Percentiles rank a stretch among this genome's conserved stretches.
These are phyloP conservation scores for Smutsia gigantea DNA, from an alignment of 2,797 vertebrate species.

Conservation along the genomic window DNA sequence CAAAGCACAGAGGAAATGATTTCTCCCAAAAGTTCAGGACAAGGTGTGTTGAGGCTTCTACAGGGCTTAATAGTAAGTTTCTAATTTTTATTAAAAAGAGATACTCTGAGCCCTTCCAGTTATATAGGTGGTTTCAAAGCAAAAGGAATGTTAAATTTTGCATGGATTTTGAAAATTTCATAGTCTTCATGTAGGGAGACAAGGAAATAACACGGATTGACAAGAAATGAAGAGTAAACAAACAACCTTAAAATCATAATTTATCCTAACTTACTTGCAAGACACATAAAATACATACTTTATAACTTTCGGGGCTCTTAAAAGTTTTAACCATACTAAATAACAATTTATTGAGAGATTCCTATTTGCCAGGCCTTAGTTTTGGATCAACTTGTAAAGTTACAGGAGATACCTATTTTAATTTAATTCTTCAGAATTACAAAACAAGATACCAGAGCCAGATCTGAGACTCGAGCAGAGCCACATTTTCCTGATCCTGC, in stretches of 20 bases:
- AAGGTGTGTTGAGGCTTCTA: neutral
- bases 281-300: neutral
- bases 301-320: neutral
- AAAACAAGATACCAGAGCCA: neutral
- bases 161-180: neutral
- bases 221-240: constrained; percentile 1
- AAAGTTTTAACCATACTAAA: neutral
- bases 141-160: neutral
- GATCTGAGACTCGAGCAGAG: neutral
- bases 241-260: neutral
- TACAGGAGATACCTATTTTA: neutral
- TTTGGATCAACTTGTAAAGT: neutral
- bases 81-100: constrained; percentile 47
- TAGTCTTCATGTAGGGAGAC: neutral
- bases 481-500: neutral
- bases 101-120: neutral
- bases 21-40: neutral
- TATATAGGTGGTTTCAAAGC: constrained; percentile 36
- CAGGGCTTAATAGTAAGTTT: neutral
- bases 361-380: neutral
- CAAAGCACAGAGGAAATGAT: neutral
- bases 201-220: neutral
- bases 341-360: neutral
- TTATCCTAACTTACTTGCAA: neutral
- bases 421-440: neutral